These are phyloP conservation scores for Anthopleura sola DNA, from an alignment of 64 coral and sea anemone genomes.

Conservation along the genomic window DNA sequence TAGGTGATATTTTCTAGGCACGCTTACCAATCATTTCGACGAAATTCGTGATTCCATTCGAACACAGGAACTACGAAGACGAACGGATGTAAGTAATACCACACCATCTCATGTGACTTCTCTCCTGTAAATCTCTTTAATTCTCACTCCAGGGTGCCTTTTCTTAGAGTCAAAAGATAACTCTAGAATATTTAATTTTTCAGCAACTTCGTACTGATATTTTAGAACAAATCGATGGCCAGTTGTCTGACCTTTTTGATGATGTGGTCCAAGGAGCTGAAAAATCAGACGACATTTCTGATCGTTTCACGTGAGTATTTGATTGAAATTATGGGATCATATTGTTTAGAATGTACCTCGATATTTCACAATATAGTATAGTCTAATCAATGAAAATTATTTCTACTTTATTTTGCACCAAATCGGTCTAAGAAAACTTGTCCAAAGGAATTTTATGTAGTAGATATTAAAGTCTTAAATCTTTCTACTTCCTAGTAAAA, in stretches of 20 bases:
- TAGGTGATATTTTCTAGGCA: background rate
- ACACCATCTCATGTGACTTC: background rate
- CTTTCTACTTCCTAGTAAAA: too few relatives aligned
- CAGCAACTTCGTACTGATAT: conserved; percentile 77
- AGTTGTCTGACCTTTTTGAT: conserved; percentile 73
- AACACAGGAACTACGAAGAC: conserved; percentile 35
- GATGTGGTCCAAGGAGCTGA: conserved; percentile 74
- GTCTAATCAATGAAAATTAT: too few relatives aligned
- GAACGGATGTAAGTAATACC: conserved; percentile 25
- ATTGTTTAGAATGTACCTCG: background rate
- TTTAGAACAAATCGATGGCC: conserved; percentile 81
- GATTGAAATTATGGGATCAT: background rate
- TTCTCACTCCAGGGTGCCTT: background rate
- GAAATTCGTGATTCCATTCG: background rate
- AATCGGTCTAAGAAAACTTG: too few relatives aligned
- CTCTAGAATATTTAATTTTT: background rate
- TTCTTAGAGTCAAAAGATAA: background rate
- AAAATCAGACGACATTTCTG: conserved; percentile 2
- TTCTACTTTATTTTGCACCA: too few relatives aligned
- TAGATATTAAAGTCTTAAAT: too few relatives aligned
- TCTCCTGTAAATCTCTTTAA: background rate
- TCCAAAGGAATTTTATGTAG: too few relatives aligned
- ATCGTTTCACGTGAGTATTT: conserved; percentile 31
- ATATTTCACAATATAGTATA: background rate
- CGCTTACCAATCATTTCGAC: background rate